phyloP scores from a whole-genome alignment of 2,113 vertebrate genomes.

The Herpetotheres cachinnans region DNA sequence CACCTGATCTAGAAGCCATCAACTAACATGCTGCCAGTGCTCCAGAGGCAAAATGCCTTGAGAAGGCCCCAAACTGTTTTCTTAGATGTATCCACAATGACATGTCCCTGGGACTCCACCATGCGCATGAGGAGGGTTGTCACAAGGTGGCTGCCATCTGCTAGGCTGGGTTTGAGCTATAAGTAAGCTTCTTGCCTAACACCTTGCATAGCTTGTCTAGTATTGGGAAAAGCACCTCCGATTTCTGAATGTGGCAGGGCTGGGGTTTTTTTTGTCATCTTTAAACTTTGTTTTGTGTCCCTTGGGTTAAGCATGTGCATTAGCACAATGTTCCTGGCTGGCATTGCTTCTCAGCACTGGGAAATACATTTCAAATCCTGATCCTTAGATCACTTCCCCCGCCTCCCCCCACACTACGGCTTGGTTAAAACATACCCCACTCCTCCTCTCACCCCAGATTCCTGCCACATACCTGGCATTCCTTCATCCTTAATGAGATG shows the following conservation, averaged over 20 bases:
- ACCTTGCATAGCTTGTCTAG: background rate
- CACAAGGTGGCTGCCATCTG: background rate
- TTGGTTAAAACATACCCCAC: conserved; percentile 34
- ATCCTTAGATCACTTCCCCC: background rate
- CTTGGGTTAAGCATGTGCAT: background rate
- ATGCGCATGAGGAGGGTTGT: background rate
- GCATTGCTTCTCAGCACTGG: background rate
- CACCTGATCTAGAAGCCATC: background rate
- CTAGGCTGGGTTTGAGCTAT: background rate
- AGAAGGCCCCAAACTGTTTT: background rate
- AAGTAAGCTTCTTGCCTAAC: background rate
- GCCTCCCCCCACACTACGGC: background rate
- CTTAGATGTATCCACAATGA: background rate
- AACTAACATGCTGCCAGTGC: background rate
- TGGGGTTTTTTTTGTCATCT: background rate
- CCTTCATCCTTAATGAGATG: conserved; percentile 57
- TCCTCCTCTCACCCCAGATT: conserved; percentile 60
- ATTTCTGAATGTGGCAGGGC: background rate
- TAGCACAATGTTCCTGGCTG: background rate
- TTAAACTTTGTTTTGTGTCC: background rate
- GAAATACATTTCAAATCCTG: background rate
- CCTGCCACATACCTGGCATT: conserved; percentile 65
- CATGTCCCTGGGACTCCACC: background rate
- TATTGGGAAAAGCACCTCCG: background rate
- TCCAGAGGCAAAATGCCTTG: background rate